phyloP scores from a whole-genome alignment of 2,888 invertebrate genomes.

The Agrotis exclamationis region DNA sequence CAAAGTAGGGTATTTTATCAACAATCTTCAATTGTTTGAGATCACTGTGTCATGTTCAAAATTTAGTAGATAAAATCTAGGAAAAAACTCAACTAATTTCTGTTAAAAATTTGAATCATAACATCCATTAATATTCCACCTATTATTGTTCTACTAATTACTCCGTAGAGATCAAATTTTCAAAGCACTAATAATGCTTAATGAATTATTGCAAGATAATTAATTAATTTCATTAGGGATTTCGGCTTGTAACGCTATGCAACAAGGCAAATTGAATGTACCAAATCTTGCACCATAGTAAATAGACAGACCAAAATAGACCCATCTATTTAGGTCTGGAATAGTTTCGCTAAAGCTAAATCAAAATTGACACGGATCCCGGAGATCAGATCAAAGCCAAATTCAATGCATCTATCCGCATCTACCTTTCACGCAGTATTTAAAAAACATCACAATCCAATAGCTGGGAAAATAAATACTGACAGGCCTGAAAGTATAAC shows the following conservation, averaged over 20 bases:
- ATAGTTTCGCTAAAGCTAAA: not conserved
- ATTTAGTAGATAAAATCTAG: not conserved
- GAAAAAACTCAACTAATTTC: not conserved
- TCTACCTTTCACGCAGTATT: not conserved
- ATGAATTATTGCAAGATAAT: not conserved
- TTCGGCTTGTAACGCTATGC: not conserved
- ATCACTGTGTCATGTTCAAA: not conserved
- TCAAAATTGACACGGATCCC: not conserved
- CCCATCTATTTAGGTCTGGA: no score
- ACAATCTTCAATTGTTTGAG: conserved; percentile 26
- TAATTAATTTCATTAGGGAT: conserved; percentile 22
- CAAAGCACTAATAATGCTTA: conserved; percentile 1
- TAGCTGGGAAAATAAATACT: no score
- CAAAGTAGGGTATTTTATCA: conserved; percentile 26
- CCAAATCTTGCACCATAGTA: not conserved
- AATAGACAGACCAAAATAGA: no score
- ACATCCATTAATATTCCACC: not conserved
- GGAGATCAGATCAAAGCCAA: not conserved
- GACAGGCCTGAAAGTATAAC: not conserved
- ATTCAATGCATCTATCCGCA: not conserved
- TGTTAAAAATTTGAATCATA: not conserved
- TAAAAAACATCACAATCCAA: not conserved
- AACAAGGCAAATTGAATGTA: not conserved
- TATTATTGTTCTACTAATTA: conserved; percentile 6
- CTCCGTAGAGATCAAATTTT: conserved; percentile 32